These are phyloP conservation scores for Okapia johnstoni DNA, from an alignment of 2,113 vertebrate species.

Conservation along the genomic window DNA sequence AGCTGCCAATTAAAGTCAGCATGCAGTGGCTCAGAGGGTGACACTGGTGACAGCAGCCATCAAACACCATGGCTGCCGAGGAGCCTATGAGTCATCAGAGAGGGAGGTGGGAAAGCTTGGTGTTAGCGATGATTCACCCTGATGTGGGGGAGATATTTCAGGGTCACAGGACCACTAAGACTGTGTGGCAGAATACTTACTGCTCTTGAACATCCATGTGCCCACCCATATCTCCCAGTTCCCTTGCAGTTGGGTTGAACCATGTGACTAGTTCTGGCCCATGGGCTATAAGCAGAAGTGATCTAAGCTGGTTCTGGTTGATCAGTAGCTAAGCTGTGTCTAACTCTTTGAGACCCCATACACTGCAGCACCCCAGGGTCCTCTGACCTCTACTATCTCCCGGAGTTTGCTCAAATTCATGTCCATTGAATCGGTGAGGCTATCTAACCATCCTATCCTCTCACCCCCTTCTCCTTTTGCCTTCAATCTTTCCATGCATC, in stretches of 20 bases:
- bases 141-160: not conserved
- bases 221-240: not conserved
- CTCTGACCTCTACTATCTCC: not conserved
- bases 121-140: not conserved
- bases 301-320: not conserved
- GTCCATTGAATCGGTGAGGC: not conserved
- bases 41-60: not conserved
- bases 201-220: not conserved
- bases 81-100: not conserved
- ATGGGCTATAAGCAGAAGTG: not conserved
- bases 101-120: too few relatives aligned
- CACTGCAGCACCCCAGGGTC: not conserved
- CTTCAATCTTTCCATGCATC: not conserved
- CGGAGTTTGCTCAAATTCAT: not conserved
- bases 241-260: not conserved
- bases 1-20: not conserved
- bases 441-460: not conserved
- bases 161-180: not conserved
- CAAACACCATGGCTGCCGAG: not conserved
- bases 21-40: not conserved
- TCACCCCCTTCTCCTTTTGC: not conserved
- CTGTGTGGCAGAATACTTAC: not conserved
- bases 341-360: not conserved
- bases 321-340: not conserved
- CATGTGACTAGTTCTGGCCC: not conserved